Percentiles rank a stretch among this genome's conserved stretches.
phyloP scores from a whole-genome alignment of 1,140 invertebrate genomes.

The Magallana angulata region DNA sequence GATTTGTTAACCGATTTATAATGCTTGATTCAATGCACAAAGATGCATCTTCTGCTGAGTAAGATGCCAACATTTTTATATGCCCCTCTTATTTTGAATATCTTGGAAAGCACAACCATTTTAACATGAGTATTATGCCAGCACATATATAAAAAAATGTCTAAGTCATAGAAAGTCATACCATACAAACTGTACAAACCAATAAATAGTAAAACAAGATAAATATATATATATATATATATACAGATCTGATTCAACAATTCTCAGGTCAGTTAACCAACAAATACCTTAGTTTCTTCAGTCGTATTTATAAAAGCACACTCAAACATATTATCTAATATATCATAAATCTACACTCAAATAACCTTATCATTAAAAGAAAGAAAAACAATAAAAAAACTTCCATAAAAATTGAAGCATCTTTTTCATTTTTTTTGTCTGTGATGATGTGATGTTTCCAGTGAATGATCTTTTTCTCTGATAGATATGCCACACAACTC shows the following conservation, averaged over 20 bases:
- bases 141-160: neutral
- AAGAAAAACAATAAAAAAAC: neutral
- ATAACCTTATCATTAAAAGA: neutral
- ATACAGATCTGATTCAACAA: constrained; percentile 21
- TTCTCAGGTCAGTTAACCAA: neutral
- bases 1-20: no score
- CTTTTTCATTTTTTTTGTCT: neutral
- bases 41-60: no score
- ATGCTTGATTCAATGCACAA: no score
- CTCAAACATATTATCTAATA: neutral
- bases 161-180: neutral
- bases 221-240: neutral
- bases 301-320: neutral
- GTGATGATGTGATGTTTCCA: neutral
- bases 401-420: neutral
- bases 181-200: constrained; percentile 22
- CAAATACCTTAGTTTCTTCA: neutral
- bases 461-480: neutral
- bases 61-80: no score
- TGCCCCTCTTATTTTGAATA: neutral
- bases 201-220: constrained; percentile 11
- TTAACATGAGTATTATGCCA: constrained; percentile 36
- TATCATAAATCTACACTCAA: constrained; percentile 14
- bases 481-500: neutral
- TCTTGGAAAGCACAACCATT: constrained; percentile 28